Evolutionary conservation across 1,140 invertebrate species (phyloP), one percentile per base, ranked within the genome.

Genomic region (Neodiprion lecontei): DNA sequence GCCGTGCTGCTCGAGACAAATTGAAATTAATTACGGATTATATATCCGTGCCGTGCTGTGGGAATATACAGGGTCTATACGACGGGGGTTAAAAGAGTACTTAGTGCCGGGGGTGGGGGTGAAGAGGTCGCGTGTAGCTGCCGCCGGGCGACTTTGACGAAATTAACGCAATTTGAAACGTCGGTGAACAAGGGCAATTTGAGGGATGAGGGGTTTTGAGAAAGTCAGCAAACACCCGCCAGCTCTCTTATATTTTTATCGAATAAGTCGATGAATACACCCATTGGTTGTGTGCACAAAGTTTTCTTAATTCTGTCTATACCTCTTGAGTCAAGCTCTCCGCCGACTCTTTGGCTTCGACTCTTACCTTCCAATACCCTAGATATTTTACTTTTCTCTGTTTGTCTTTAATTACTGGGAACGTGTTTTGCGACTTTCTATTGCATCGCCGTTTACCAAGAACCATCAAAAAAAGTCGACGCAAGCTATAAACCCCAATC

Each of bases 341-440:
- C 8, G 40, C 11, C 11, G 21, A 11, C 23, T 21, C 67, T 21
- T 47, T 5, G 23, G 67, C 14, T 11, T 14, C 40, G 53, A 14
- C 0, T 61, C n/a, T 61, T 61, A 61, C 4, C 53, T 61, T 61
- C 53, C 53, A 61, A 61, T 61, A 9, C 53, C 53, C 9, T 17
- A 12, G 53, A 61, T 61, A 61, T 61, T 9, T 61, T 61, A 61
- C 53, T 61, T 9, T 47, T 69, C 0, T 69, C 21, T 69, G 23
- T 69, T 69, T 69, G 67, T 69, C 67, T 69, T 69, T 69, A 69
- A 69, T 69, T 69, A 69, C 11, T 7, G 23, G 23, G 40, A 69
- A 69, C 21, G 67, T 40, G 28, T 69, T 69, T 69, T 3, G 28
- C 40, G 14, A 11, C 40, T 69, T 69, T 69, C 67, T 7, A 14